Evolutionary conservation across 2,797 vertebrate species (phyloP), one percentile per base, ranked within the genome.

Genomic region (Microhierax caerulescens): DNA sequence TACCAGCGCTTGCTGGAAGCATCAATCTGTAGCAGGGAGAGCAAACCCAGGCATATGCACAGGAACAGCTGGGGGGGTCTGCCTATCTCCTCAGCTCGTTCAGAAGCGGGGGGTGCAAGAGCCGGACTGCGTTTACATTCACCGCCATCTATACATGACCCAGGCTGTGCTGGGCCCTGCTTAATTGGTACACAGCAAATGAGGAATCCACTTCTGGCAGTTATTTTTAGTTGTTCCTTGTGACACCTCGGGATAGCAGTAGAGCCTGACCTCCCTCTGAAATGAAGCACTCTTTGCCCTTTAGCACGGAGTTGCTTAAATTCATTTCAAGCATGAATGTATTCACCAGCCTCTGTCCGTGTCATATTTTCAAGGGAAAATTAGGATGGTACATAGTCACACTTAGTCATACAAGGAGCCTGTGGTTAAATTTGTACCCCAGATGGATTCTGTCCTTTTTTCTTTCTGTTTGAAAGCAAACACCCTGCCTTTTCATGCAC

Each of bases 401-500:
- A 28, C 82, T 92, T 59, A 79, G 45, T 67, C 59, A 77, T 39
- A 81, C 15, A 75, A 91, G 75, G 61, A 95, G 65, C 32, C 61
- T 6, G 2, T 51, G 56, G 57, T 90, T 85, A 90, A 76, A 90
- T 73, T 93, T 5, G 28, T 72, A 85, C n/a, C 95, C 88, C 88
- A 95, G 84, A 74, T 83, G 88, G 90, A 89, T 56, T 51, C 51
- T 60, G 82, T 92, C 74, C 34, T 88, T 80, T 64, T 81, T 94
- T 30, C 75, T 94, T 93, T 60, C 86, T 91, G 39, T 95, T 89
- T 95, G 88, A 93, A 95, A 93, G 81, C 81, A 90, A 97, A 96
- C 90, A 92, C 84, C 50, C 79, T 93, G 84, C 76, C 43, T 93
- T 88, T 72, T 88, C 28, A 25, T 84, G 59, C 50, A 51, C 64